These are phyloP conservation scores for Xestoiulus laeticollis DNA, from an alignment of 2,888 invertebrate species.

Conservation along the genomic window DNA sequence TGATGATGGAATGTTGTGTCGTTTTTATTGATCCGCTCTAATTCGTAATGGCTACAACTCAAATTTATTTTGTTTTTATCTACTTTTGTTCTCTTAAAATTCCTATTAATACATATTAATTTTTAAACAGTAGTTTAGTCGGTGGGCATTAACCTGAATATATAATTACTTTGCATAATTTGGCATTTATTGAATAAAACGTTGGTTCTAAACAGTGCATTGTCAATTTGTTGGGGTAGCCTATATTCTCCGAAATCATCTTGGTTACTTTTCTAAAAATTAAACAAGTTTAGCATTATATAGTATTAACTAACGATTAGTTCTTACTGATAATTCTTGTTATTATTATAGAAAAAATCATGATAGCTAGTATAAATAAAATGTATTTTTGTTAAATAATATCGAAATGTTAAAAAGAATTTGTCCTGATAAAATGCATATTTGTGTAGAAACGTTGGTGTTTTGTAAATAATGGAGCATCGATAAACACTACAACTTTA, in stretches of 20 bases:
- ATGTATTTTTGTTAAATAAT: too few relatives aligned
- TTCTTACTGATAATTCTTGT: too few relatives aligned
- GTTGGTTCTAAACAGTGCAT: background rate
- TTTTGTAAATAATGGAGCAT: too few relatives aligned
- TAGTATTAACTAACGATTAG: too few relatives aligned
- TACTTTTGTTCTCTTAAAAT: background rate
- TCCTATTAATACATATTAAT: background rate
- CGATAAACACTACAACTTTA: too few relatives aligned
- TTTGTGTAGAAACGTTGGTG: too few relatives aligned
- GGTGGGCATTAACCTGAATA: background rate
- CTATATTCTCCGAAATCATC: background rate
- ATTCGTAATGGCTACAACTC: background rate
- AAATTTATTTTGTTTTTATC: background rate
- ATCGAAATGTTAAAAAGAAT: too few relatives aligned
- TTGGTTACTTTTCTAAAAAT: background rate
- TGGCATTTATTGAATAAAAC: too few relatives aligned
- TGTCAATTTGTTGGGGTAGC: background rate
- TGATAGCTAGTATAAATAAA: too few relatives aligned
- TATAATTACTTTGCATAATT: background rate
- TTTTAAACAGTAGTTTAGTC: background rate
- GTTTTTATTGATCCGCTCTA: conserved; percentile 36
- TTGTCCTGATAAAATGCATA: too few relatives aligned
- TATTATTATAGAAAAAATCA: too few relatives aligned
- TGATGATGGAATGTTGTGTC: background rate
- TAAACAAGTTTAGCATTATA: too few relatives aligned